These are phyloP conservation scores for Cryptoprocta ferox DNA, from an alignment of 2,797 vertebrate species.

Conservation along the genomic window DNA sequence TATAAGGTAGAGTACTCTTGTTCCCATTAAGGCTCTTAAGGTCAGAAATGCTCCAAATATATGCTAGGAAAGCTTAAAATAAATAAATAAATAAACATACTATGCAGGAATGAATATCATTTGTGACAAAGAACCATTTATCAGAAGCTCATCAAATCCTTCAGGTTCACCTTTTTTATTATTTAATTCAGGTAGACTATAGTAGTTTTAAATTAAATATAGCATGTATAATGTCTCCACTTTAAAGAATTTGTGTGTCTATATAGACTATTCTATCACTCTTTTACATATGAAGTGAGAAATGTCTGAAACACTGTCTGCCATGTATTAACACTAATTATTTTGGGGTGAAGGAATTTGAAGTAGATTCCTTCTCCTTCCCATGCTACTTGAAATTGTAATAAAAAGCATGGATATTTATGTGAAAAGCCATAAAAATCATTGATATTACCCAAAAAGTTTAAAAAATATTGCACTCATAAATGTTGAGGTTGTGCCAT, in stretches of 20 bases:
- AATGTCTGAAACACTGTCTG: neutral
- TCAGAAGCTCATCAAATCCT: neutral
- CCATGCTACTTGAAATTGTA: neutral
- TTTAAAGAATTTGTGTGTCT: neutral
- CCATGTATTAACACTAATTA: neutral
- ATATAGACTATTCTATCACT: neutral
- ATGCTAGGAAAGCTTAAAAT: neutral
- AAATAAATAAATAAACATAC: neutral
- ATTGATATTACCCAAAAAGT: neutral
- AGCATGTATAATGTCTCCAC: neutral
- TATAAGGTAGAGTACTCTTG: neutral
- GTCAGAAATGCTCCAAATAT: neutral
- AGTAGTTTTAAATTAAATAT: neutral
- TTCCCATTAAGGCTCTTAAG: neutral
- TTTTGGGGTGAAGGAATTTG: neutral
- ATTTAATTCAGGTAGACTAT: neutral
- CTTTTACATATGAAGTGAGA: neutral
- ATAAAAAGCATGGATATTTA: neutral
- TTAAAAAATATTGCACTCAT: neutral
- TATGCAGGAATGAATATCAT: neutral
- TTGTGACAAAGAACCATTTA: neutral
- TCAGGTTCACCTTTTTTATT: neutral
- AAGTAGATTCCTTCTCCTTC: neutral
- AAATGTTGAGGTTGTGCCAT: neutral
- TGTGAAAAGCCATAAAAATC: neutral